These are phyloP conservation scores for Lates japonicus DNA, from an alignment of 2,797 vertebrate genomes.

Conservation along the genomic window DNA sequence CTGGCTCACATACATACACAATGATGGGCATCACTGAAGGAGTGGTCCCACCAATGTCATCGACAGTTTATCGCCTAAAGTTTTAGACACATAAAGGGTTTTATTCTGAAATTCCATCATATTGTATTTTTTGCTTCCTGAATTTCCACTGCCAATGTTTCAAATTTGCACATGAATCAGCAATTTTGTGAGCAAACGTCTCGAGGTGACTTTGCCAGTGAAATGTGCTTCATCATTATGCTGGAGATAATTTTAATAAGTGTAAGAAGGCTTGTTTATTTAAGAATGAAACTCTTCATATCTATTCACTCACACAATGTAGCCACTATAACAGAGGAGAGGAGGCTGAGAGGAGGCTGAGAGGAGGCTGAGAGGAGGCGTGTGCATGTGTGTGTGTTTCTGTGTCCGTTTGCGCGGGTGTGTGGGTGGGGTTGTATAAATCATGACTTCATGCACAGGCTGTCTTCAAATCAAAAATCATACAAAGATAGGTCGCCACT, in stretches of 20 bases:
- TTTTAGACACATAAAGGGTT: neutral
- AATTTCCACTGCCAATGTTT: constrained; percentile 4
- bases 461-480: constrained; percentile 23
- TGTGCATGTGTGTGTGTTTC: neutral
- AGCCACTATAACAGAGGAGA: constrained; percentile 21
- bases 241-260: neutral
- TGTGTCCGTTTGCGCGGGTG: neutral
- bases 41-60: constrained; percentile 20
- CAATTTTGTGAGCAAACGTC: neutral
- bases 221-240: constrained; percentile 44
- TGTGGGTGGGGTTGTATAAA: neutral
- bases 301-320: constrained; percentile 31
- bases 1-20: constrained; percentile 62
- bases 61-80: neutral
- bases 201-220: neutral
- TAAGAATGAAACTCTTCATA: neutral
- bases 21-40: constrained; percentile 37
- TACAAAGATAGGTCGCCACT: neutral
- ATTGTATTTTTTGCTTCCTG: neutral
- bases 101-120: neutral
- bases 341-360: neutral
- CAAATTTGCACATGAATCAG: neutral
- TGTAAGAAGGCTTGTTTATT: neutral
- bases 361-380: neutral
- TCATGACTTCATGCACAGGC: constrained; percentile 8